These are phyloP conservation scores for Darevskia mixta DNA, from an alignment of 2,797 vertebrate species.

Conservation along the genomic window DNA sequence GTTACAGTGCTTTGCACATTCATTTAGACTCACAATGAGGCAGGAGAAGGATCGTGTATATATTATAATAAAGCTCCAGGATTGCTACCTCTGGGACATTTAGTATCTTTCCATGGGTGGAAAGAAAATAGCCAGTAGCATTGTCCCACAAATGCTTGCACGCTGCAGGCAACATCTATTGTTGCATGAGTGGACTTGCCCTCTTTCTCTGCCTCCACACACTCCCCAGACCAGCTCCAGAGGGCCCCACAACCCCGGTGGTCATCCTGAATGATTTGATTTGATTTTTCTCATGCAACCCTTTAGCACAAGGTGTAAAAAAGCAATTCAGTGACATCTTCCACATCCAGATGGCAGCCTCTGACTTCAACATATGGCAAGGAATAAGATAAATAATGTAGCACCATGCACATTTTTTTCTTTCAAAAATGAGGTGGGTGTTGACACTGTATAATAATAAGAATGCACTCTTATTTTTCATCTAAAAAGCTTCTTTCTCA, in stretches of 20 bases:
- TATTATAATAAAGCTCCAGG: neutral
- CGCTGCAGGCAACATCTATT: neutral
- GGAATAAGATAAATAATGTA: neutral
- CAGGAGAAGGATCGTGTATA: neutral
- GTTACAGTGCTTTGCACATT: neutral
- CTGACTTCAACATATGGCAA: neutral
- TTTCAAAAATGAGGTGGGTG: too few species aligned
- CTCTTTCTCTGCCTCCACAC: too few species aligned
- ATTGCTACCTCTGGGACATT: neutral
- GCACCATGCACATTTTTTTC: too few species aligned
- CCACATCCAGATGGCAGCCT: neutral
- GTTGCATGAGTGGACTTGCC: too few species aligned
- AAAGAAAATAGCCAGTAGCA: neutral
- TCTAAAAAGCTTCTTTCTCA: constrained; percentile 60
- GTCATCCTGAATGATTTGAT: too few species aligned
- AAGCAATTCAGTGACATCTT: neutral
- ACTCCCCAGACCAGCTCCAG: too few species aligned
- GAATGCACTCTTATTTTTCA: constrained; percentile 65
- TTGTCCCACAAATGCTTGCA: neutral
- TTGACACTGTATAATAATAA: neutral
- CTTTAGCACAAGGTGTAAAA: neutral
- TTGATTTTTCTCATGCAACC: neutral
- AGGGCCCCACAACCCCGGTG: too few species aligned
- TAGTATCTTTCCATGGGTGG: neutral
- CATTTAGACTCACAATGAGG: neutral